A percentile compares a stretch with the other conserved stretches of the same genome.
Conservation (phyloP, 1,140 invertebrate genomes). For the Ooceraea biroi region DNA sequence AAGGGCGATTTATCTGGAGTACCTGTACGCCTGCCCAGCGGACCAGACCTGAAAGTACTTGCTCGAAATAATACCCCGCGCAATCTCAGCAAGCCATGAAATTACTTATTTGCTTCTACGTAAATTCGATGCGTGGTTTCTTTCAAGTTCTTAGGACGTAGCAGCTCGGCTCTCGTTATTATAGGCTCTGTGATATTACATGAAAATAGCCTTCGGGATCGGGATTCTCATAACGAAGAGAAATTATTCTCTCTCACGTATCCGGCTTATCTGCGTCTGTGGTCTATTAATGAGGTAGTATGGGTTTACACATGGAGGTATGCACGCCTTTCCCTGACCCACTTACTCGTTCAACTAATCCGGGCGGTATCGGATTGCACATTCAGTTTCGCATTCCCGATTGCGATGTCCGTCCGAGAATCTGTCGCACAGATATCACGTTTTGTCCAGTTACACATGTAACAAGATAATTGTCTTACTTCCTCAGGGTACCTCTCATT, state of each 20-base stretch:
- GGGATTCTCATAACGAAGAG: background rate
- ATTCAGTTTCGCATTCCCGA: background rate
- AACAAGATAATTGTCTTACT: background rate
- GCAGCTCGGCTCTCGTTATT: background rate
- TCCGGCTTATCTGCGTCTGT: background rate
- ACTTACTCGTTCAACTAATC: constrained; percentile 47
- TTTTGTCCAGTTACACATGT: background rate
- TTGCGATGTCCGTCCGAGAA: background rate
- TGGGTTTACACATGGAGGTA: constrained; percentile 22
- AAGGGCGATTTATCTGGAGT: constrained; percentile 47
- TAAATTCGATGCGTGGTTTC: background rate
- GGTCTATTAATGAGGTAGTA: constrained; percentile 46
- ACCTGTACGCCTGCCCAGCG: background rate
- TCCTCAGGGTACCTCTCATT: constrained; percentile 6
- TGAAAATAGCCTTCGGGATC: background rate
- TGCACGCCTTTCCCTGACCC: constrained; percentile 52
- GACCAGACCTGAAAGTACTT: background rate
- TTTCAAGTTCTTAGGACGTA: background rate
- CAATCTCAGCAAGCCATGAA: background rate
- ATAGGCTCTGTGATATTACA: background rate
- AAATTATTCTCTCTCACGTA: background rate
- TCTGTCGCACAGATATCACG: background rate
- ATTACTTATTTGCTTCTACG: background rate
- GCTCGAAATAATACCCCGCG: constrained; percentile 1
- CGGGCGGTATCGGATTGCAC: constrained; percentile 21